Evolutionary conservation across 2,888 invertebrate genomes (phyloP).

Genomic region (Monoplex corrugatus): DNA sequence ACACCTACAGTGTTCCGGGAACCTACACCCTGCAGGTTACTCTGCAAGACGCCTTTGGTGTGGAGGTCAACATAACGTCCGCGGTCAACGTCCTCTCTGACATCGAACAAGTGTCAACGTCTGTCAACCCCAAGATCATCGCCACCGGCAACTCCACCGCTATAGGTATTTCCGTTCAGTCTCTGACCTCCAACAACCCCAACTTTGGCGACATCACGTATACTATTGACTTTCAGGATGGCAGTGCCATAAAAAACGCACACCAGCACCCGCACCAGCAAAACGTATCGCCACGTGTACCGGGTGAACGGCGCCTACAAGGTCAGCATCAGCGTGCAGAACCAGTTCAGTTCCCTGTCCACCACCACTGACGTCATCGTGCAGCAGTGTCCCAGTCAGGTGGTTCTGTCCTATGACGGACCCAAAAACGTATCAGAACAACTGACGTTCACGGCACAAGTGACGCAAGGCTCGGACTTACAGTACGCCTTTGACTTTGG

Average conservation of each 20-base stretch:
- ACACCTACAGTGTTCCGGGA: constrained; percentile 58
- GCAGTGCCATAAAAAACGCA: not conserved
- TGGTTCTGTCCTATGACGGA: constrained; percentile 61
- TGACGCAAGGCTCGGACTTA: constrained; percentile 58
- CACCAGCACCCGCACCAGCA: not conserved
- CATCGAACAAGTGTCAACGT: not conserved
- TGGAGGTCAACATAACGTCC: constrained; percentile 31
- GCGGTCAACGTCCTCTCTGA: constrained; percentile 57
- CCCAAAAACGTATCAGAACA: constrained; percentile 55
- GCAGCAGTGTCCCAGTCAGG: constrained; percentile 59
- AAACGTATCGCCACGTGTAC: constrained; percentile 20
- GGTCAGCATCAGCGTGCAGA: constrained; percentile 60
- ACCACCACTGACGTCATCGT: constrained; percentile 57
- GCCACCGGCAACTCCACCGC: not conserved
- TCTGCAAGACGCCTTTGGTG: constrained; percentile 56
- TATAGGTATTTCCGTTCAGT: not conserved
- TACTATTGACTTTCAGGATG: constrained; percentile 5
- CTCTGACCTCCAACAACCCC: not conserved
- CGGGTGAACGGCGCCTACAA: constrained; percentile 53
- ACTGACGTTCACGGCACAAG: constrained; percentile 58
- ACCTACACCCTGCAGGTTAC: constrained; percentile 60
- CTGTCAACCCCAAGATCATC: not conserved
- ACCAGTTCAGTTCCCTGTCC: constrained; percentile 59
- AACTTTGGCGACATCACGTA: constrained; percentile 50
- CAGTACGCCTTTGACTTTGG: constrained; percentile 61